Percentiles rank a stretch among this genome's conserved stretches.
These are phyloP conservation scores for Percopsis omiscomaycus DNA, from an alignment of 2,797 vertebrate species.

Conservation along the genomic window DNA sequence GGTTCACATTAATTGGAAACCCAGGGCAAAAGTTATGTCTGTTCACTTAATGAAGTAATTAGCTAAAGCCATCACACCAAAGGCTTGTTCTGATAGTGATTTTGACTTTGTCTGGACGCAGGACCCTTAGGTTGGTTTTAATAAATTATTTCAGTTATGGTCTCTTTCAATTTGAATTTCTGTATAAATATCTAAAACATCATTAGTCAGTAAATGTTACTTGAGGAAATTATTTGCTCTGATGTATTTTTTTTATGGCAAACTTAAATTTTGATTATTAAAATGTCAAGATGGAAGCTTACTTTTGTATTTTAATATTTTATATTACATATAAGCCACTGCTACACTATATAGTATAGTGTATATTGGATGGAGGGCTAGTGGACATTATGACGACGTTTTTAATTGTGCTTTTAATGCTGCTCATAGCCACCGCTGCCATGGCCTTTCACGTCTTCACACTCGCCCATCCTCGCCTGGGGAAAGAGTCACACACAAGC, in stretches of 20 bases:
- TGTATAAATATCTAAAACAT: no score
- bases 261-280: background rate
- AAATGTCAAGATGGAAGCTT: background rate
- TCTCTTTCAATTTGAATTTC: conserved; percentile 36
- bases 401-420: conserved; percentile 53
- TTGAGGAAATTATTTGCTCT: no score
- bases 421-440: conserved; percentile 25
- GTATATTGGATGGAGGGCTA: conserved; percentile 8
- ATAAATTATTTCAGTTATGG: conserved; percentile 35
- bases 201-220: no score
- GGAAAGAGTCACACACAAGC: conserved; percentile 46
- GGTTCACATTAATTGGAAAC: conserved; percentile 62
- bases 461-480: conserved; percentile 44
- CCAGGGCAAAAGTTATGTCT: conserved; percentile 64
- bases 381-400: conserved; percentile 18
- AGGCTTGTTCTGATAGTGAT: conserved; percentile 51
- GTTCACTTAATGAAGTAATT: conserved; percentile 72
- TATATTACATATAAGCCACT: no score
- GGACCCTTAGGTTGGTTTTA: conserved; percentile 26
- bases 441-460: conserved; percentile 60
- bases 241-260: background rate
- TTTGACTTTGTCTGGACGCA: conserved; percentile 61
- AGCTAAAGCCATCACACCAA: conserved; percentile 62
- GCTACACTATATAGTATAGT: no score
- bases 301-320: no score